A percentile compares a stretch with the other conserved stretches of the same genome.
These are phyloP conservation scores for Conomelus anceps DNA, from an alignment of 2,888 invertebrate species.

Conservation along the genomic window DNA sequence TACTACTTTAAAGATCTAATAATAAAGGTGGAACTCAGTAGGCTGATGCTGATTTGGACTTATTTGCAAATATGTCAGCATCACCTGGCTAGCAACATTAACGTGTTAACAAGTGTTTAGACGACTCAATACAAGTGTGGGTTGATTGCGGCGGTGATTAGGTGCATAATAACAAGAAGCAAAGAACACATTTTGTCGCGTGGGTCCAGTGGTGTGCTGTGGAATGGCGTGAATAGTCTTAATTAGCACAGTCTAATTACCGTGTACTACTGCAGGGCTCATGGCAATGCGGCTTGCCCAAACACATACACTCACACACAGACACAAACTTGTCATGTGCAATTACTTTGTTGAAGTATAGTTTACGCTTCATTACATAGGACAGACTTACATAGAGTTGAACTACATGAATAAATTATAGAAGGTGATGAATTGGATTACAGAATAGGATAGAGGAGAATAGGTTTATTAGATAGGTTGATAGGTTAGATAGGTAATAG, in stretches of 20 bases:
- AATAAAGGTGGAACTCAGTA: too few species aligned
- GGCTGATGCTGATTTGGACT: not conserved
- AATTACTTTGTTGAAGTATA: too few species aligned
- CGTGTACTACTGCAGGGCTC: not conserved
- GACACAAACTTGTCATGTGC: not conserved
- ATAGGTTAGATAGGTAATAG: too few species aligned
- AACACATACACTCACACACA: not conserved
- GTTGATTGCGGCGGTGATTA: not conserved
- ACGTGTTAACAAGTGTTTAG: not conserved
- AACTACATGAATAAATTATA: not conserved
- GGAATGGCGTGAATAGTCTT: not conserved
- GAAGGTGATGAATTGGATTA: not conserved
- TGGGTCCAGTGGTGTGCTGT: not conserved
- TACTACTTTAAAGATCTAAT: too few species aligned
- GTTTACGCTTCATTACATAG: not conserved
- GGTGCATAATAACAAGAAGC: not conserved
- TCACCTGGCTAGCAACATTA: not conserved
- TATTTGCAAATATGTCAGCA: not conserved
- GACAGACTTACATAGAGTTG: too few species aligned
- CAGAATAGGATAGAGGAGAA: too few species aligned
- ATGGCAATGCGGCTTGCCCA: not conserved
- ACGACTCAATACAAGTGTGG: not conserved
- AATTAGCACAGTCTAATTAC: not conserved
- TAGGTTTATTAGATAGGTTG: too few species aligned
- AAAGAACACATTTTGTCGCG: not conserved